phyloP scores from a whole-genome alignment of 1,140 invertebrate genomes.

The Brachionus paranguensis region DNA sequence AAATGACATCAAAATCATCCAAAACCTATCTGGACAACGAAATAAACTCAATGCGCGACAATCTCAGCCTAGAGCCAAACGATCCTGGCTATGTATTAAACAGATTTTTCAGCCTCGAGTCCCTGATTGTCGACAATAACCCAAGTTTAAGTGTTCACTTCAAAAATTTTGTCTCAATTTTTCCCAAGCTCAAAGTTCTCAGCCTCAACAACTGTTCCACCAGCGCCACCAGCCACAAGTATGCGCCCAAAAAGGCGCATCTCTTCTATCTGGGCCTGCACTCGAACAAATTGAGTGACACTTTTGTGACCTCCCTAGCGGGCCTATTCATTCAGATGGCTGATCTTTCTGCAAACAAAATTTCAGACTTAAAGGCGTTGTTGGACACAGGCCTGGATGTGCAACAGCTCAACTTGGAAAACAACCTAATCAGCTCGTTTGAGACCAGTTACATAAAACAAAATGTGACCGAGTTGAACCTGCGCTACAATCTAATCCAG shows the following conservation, averaged over 20 bases:
- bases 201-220: neutral
- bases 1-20: neutral
- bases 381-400: neutral
- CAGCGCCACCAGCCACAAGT: neutral
- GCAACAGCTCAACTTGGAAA: neutral
- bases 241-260: neutral
- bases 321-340: neutral
- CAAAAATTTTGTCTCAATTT: constrained; percentile 1
- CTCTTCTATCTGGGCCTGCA: neutral
- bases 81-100: neutral
- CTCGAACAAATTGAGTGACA: neutral
- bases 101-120: neutral
- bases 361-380: neutral
- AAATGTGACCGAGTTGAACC: neutral
- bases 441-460: neutral
- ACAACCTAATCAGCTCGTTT: neutral
- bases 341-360: neutral
- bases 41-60: neutral
- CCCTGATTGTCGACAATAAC: constrained; percentile 12
- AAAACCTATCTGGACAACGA: neutral
- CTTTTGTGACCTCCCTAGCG: neutral
- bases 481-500: neutral
- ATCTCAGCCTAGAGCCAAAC: neutral
- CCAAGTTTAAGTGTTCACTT: neutral
- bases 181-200: neutral